Conservation (phyloP, 1,140 invertebrate genomes). For the Bombus sibiricus region DNA sequence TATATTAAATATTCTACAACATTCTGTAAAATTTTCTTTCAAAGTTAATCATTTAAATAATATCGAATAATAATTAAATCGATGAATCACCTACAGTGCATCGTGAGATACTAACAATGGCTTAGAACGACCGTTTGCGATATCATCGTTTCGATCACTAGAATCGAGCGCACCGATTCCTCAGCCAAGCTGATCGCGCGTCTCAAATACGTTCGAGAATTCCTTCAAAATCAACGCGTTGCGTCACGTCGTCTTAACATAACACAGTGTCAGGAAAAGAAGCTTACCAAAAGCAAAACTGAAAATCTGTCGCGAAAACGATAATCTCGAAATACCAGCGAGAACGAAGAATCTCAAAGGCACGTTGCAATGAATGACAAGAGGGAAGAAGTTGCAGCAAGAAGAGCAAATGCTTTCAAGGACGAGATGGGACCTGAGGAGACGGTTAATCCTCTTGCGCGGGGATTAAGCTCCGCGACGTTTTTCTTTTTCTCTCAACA, state of each 20-base stretch:
- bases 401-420: slow-evolving; percentile 25
- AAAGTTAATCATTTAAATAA: neutral
- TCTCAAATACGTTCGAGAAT: neutral
- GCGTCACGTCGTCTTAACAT: neutral
- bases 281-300: too few relatives aligned
- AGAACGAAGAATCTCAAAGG: neutral
- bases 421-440: slow-evolving; percentile 47
- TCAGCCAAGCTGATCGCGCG: neutral
- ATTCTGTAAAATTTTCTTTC: neutral
- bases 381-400: slow-evolving; percentile 5
- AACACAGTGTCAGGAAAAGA: neutral
- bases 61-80: neutral
- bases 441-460: slow-evolving; percentile 63
- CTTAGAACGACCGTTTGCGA: too few relatives aligned
- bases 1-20: neutral
- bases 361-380: neutral
- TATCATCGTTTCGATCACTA: neutral
- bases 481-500: slow-evolving; percentile 6
- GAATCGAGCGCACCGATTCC: neutral
- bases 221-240: neutral
- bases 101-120: neutral
- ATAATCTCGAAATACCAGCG: neutral
- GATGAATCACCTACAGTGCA: neutral
- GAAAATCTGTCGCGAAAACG: neutral
- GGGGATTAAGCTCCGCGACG: slow-evolving; percentile 63